These are phyloP conservation scores for Orussus abietinus DNA, from an alignment of 1,140 invertebrate genomes.

Conservation along the genomic window DNA sequence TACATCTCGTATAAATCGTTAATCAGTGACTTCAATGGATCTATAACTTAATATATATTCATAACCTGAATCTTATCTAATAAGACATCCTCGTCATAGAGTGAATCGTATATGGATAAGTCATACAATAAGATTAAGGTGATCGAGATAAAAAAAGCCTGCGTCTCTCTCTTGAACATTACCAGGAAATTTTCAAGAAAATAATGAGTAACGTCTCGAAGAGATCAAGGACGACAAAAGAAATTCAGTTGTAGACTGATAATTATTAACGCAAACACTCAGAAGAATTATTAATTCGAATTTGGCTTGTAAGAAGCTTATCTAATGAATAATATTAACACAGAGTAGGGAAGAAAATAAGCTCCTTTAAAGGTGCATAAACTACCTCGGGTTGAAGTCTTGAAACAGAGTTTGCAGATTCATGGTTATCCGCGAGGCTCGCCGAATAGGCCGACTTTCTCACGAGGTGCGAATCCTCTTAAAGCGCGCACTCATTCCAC, in stretches of 20 bases:
- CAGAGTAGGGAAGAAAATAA: conserved; percentile 3
- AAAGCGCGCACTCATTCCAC: conserved; percentile 20
- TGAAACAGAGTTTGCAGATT: conserved; percentile 87
- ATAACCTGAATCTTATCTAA: no score
- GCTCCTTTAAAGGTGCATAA: conserved; percentile 7
- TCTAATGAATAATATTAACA: conserved; percentile 2
- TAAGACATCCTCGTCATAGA: no score
- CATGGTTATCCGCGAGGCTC: conserved; percentile 54
- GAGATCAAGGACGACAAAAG: not conserved
- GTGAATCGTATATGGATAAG: no score
- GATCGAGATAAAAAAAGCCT: no score
- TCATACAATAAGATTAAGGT: no score
- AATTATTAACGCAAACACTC: conserved; percentile 5
- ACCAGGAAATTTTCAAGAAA: no score
- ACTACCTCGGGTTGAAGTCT: conserved; percentile 88
- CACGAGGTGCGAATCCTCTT: no score
- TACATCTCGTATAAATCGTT: conserved; percentile 1
- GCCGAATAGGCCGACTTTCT: conserved; percentile 1
- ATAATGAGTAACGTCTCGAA: not conserved
- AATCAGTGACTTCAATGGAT: no score
- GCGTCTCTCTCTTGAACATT: no score
- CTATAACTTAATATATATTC: no score
- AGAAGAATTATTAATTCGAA: conserved; percentile 13
- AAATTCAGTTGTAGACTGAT: conserved; percentile 1
- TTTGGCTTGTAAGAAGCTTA: conserved; percentile 1